Evolutionary conservation across 2,797 vertebrate species (phyloP), one percentile per base, ranked within the genome.

Genomic region (Austrolebias charrua): DNA sequence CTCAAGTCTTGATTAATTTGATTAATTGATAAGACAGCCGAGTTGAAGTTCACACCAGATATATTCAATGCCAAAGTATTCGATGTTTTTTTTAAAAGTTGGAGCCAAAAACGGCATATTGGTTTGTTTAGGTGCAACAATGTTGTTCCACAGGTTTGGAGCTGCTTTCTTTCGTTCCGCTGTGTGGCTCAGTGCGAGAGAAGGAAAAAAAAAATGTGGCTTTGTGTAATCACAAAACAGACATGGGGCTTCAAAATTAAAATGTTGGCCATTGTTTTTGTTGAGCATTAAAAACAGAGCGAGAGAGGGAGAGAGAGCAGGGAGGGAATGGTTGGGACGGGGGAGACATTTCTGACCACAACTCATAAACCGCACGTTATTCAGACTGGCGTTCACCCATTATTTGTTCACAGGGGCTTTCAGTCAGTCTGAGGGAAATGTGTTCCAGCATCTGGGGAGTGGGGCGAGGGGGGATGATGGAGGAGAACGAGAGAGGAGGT

Each of bases 331-430:
- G 35, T 58, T 47, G 71, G 33, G 67, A 50, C 69, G 31, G 33
- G 69, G 45, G 95, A 94, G 95, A 96, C 93, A 93, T 95, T 96
- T 95, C 92, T 95, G 93, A 97, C 96, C 95, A 80, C 94, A 96
- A 93, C 94, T 95, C 94, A 94, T 93, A 96, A 97, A 96, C 94
- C 94, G 59, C 94, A 94, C 94, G 92, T 94, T 97, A 95, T 96
- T 98, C 96, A 96, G 93, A 92, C 94, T 97, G 95, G 95, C 95
- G 79, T 86, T 84, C 82, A 82, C 93, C 94, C 94, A 96, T 95
- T 94, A 95, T 96, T 97, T 95, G 94, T 96, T 96, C 96, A 95
- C 94, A 95, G 93, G 94, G 94, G 92, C 95, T 96, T 97, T 88
- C 86, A 88, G 86, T 88, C 94, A 95, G 95, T 95, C 95, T 96